Percentiles rank a stretch among this genome's conserved stretches.
Evolutionary conservation across 2,113 vertebrate genomes (phyloP).

Genomic region (Columba janthina): DNA sequence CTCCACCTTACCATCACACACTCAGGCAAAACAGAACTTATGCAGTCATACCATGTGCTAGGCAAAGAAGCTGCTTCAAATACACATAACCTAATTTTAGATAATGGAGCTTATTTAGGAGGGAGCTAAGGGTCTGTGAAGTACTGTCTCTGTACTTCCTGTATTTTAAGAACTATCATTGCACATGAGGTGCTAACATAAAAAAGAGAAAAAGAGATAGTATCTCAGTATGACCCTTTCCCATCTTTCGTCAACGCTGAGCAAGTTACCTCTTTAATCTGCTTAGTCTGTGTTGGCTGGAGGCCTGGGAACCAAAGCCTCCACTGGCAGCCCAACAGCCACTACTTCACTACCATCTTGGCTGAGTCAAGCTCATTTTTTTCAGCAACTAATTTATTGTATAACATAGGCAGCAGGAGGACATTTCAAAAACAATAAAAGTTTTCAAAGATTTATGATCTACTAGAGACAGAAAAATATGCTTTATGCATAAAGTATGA

Average conservation of each 20-base stretch:
- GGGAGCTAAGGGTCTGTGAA: neutral
- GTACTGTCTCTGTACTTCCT: neutral
- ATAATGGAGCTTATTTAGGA: neutral
- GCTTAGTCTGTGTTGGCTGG: neutral
- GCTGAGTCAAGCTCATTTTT: neutral
- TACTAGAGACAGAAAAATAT: neutral
- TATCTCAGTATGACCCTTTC: neutral
- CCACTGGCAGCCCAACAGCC: neutral
- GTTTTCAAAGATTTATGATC: neutral
- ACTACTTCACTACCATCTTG: neutral
- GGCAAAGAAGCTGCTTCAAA: neutral
- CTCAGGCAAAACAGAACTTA: neutral
- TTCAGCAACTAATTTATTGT: neutral
- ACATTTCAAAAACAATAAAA: constrained; percentile 1
- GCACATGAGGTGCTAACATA: neutral
- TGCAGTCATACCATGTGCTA: neutral
- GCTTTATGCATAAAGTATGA: neutral
- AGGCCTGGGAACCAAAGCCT: neutral
- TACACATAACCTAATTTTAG: neutral
- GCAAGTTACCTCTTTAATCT: neutral
- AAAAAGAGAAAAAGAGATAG: neutral
- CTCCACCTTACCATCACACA: neutral
- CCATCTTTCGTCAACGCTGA: neutral
- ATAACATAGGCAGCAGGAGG: neutral
- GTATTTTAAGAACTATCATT: neutral